These are phyloP conservation scores for Dendronephthya gigantea DNA, from an alignment of 64 coral and sea anemone species.

Conservation along the genomic window DNA sequence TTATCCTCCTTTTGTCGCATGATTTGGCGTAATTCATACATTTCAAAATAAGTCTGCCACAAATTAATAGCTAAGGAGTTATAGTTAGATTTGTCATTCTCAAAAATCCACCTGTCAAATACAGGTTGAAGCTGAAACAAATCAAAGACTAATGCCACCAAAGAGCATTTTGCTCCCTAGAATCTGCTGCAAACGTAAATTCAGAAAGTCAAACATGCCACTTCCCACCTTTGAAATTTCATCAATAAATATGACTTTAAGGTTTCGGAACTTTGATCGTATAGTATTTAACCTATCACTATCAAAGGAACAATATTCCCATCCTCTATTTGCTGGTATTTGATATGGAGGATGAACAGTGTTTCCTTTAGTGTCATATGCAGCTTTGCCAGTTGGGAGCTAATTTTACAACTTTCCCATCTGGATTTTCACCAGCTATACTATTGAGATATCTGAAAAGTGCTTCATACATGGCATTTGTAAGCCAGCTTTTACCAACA, in stretches of 20 bases:
- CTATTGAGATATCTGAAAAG: background rate
- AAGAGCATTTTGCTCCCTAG: constrained; percentile 37
- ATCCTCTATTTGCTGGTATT: constrained; percentile 49
- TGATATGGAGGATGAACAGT: constrained; percentile 37
- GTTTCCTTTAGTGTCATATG: constrained; percentile 31
- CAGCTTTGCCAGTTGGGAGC: background rate
- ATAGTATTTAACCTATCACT: constrained; percentile 39
- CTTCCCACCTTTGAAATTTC: constrained; percentile 48
- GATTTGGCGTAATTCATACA: constrained; percentile 14
- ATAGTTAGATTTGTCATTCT: constrained; percentile 5
- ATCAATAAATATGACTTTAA: constrained; percentile 39
- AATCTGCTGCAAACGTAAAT: constrained; percentile 49
- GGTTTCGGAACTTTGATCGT: constrained; percentile 17
- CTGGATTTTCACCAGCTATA: background rate
- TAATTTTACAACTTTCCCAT: background rate
- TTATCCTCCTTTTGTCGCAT: constrained; percentile 51
- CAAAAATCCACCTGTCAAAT: constrained; percentile 51
- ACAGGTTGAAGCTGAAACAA: constrained; percentile 50
- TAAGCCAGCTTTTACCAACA: background rate
- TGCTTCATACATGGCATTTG: background rate
- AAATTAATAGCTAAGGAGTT: constrained; percentile 13
- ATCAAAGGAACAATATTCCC: constrained; percentile 40
- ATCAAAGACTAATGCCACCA: constrained; percentile 39
- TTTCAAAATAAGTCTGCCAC: too few species aligned
- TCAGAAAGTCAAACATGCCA: constrained; percentile 58